Percentiles rank a stretch among this genome's conserved stretches.
Conservation (phyloP, 1,140 invertebrate genomes). For the Aphidius ervi region DNA sequence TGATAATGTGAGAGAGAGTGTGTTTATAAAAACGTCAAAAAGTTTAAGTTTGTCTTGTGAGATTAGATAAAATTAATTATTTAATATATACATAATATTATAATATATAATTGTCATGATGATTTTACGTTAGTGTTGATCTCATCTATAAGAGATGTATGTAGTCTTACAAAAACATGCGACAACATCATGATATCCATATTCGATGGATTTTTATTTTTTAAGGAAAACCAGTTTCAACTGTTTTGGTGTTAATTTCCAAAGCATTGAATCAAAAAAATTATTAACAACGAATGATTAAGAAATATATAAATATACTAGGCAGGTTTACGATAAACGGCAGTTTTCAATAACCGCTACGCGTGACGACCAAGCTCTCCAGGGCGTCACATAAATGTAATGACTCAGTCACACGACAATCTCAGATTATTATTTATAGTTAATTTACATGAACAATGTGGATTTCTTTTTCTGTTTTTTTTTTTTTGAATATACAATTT, state of each 20-base stretch:
- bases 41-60: too few species aligned
- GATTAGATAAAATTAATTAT: too few species aligned
- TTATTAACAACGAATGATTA: slow-evolving; percentile 3
- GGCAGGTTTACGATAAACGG: slow-evolving; percentile 15
- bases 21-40: too few species aligned
- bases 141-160: too few species aligned
- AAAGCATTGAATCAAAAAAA: slow-evolving; percentile 13
- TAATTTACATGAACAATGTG: slow-evolving; percentile 2
- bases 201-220: neutral
- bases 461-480: too few species aligned
- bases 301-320: neutral
- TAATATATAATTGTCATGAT: too few species aligned
- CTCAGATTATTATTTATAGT: slow-evolving; percentile 16
- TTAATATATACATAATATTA: too few species aligned
- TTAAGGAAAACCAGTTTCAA: slow-evolving; percentile 13
- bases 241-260: slow-evolving; percentile 17
- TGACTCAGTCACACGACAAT: slow-evolving; percentile 12
- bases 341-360: slow-evolving; percentile 21
- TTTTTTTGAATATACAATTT: too few species aligned
- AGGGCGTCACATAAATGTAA: slow-evolving; percentile 15
- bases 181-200: too few species aligned
- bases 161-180: too few species aligned
- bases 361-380: slow-evolving; percentile 14
- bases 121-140: too few species aligned
- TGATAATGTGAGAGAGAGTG: too few species aligned